A percentile compares a stretch with the other conserved stretches of the same genome.
These are phyloP conservation scores for Macrosoma leucophasiata DNA, from an alignment of 2,888 invertebrate genomes.

Conservation along the genomic window DNA sequence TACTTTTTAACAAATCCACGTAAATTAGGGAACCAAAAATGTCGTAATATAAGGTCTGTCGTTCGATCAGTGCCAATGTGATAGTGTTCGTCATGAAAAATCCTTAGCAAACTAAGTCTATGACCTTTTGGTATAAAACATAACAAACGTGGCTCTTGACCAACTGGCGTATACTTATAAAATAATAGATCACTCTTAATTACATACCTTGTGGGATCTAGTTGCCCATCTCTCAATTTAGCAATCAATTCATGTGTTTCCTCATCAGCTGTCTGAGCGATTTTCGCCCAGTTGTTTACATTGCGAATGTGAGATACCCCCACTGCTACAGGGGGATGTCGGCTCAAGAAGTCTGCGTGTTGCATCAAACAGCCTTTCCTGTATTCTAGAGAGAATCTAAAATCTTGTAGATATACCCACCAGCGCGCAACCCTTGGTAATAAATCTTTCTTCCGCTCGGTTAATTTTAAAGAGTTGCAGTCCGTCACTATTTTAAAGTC, in stretches of 20 bases:
- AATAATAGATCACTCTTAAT: too few relatives aligned
- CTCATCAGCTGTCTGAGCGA: too few relatives aligned
- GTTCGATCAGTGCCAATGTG: slow-evolving; percentile 4
- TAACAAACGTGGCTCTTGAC: slow-evolving; percentile 15
- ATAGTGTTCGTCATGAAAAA: neutral
- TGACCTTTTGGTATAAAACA: neutral
- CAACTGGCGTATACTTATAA: slow-evolving; percentile 12
- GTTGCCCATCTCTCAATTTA: too few relatives aligned
- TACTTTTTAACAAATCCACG: slow-evolving; percentile 10
- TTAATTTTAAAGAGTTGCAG: slow-evolving; percentile 33
- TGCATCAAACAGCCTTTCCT: neutral
- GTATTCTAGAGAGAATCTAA: slow-evolving; percentile 1
- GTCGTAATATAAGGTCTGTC: slow-evolving; percentile 5
- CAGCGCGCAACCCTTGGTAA: slow-evolving; percentile 31
- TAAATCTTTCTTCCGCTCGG: slow-evolving; percentile 30
- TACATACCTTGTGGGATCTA: too few relatives aligned
- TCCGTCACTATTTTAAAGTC: slow-evolving; percentile 27
- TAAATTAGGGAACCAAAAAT: slow-evolving; percentile 9
- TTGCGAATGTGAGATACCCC: neutral
- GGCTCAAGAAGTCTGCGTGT: neutral
- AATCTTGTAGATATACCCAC: slow-evolving; percentile 34
- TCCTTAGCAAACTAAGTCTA: neutral
- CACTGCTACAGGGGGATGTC: neutral
- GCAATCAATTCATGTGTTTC: too few relatives aligned
- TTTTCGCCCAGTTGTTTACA: neutral